Evolutionary conservation across 2,797 vertebrate genomes (phyloP).

Genomic region (Propithecus deckenii): DNA sequence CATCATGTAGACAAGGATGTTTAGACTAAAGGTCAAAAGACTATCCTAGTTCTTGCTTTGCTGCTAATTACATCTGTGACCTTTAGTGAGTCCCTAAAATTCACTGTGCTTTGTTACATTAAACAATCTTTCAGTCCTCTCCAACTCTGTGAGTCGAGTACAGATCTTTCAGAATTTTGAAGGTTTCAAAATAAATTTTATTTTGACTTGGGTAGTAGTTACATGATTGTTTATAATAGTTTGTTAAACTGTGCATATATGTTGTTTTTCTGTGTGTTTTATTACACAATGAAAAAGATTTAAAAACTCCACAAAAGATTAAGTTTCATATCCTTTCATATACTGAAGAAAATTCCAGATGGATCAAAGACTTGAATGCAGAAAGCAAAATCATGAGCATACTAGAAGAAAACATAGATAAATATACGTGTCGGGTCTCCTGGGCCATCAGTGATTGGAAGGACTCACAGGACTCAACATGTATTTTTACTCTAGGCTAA

Average conservation of each 20-base stretch:
- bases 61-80: background rate
- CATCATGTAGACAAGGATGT: background rate
- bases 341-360: background rate
- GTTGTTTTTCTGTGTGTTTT: conserved; percentile 34
- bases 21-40: background rate
- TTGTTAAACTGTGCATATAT: background rate
- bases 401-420: conserved; percentile 10
- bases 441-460: background rate
- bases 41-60: background rate
- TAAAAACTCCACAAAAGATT: background rate
- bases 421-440: background rate
- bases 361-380: background rate
- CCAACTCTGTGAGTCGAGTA: background rate
- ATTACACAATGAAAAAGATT: conserved; percentile 16
- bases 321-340: background rate
- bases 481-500: background rate
- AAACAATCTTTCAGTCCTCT: background rate
- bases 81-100: background rate
- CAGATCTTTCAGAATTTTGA: background rate
- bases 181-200: background rate
- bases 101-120: background rate
- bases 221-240: background rate
- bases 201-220: background rate
- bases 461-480: background rate
- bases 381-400: background rate